Evolutionary conservation across 2,888 invertebrate species (phyloP).

Genomic region (Gymnosoma rotundatum): DNA sequence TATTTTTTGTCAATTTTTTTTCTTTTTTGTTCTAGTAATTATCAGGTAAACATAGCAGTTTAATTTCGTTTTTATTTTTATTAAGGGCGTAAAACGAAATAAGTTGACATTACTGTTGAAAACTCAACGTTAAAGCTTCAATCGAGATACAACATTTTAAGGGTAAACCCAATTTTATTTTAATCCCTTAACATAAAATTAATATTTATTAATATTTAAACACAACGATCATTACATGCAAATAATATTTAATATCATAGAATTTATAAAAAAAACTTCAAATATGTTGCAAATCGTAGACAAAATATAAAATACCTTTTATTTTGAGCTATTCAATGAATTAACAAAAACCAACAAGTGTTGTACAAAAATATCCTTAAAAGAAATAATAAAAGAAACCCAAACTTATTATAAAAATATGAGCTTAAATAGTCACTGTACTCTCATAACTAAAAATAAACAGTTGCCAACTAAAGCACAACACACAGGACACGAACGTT

Average conservation of each 20-base stretch:
- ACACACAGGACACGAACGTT: conserved; percentile 22
- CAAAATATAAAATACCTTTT: conserved; percentile 1
- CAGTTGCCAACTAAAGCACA: conserved; percentile 24
- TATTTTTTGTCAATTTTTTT: too few relatives aligned
- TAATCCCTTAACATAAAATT: too few relatives aligned
- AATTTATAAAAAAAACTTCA: conserved; percentile 7
- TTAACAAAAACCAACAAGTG: conserved; percentile 61
- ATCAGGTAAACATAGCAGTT: too few relatives aligned
- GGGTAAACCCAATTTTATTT: too few relatives aligned
- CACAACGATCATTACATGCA: too few relatives aligned
- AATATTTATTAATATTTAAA: too few relatives aligned
- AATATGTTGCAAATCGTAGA: conserved; percentile 39
- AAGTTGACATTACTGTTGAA: too few relatives aligned
- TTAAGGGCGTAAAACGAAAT: too few relatives aligned
- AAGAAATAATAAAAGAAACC: conserved; percentile 48
- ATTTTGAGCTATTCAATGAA: background rate
- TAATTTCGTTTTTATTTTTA: too few relatives aligned
- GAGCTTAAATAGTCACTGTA: conserved; percentile 59
- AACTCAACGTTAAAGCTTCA: too few relatives aligned
- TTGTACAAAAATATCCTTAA: conserved; percentile 38
- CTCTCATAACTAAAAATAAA: conserved; percentile 62
- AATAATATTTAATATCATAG: background rate
- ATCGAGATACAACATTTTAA: too few relatives aligned
- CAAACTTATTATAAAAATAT: conserved; percentile 66
- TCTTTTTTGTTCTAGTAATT: too few relatives aligned